Evolutionary conservation across 2,113 vertebrate species (phyloP).

Genomic region (Danio rerio): GRCz12tu NC_133194.1:33393501-33394000

Average conservation of each 20-base stretch:
- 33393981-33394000: conserved; percentile 33
- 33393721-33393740: neutral
- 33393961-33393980: conserved; percentile 26
- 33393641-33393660: neutral
- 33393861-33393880: neutral
- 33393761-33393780: neutral
- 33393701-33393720: neutral
- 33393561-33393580: conserved; percentile 62
- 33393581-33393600: conserved; percentile 52
- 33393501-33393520: neutral
- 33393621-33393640: neutral
- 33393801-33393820: neutral
- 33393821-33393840: neutral
- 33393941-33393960: conserved; percentile 14
- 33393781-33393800: conserved; percentile 17
- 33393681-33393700: neutral
- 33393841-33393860: conserved; percentile 4
- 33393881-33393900: neutral
- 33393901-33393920: neutral
- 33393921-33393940: conserved; percentile 10
- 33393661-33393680: neutral
- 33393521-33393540: conserved; percentile 50
- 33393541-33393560: conserved; percentile 65
- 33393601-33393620: conserved; percentile 56
- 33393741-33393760: neutral